phyloP scores from a whole-genome alignment of 1,140 invertebrate genomes.

The Papilio glaucus region DNA sequence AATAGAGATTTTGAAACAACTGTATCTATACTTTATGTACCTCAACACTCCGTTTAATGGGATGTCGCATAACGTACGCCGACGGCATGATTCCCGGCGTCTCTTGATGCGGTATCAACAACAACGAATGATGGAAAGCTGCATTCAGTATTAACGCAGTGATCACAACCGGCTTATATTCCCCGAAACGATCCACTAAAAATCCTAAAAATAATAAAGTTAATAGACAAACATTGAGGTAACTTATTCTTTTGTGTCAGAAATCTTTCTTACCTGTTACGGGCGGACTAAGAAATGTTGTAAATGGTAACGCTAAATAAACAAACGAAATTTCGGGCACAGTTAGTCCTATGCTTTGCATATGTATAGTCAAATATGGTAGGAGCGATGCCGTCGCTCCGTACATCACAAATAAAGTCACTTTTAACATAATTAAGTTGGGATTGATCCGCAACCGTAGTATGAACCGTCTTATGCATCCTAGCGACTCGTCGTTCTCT shows the following conservation, averaged over 20 bases:
- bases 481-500: constrained; percentile 60
- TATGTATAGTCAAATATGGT: constrained; percentile 93
- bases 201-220: constrained; percentile 84
- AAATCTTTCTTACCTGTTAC: constrained; percentile 86
- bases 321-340: constrained; percentile 93
- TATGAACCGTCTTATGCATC: constrained; percentile 61
- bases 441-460: constrained; percentile 85
- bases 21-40: constrained; percentile 67
- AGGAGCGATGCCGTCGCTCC: constrained; percentile 91
- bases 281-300: constrained; percentile 91
- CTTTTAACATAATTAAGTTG: constrained; percentile 90
- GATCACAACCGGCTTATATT: constrained; percentile 91
- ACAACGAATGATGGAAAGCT: constrained; percentile 88
- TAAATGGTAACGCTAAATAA: constrained; percentile 92
- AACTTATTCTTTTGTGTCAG: constrained; percentile 19
- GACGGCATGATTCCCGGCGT: constrained; percentile 88
- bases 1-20: constrained; percentile 55
- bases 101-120: constrained; percentile 89
- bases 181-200: constrained; percentile 91
- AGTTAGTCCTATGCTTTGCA: constrained; percentile 93
- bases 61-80: constrained; percentile 89
- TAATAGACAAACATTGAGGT: constrained; percentile 31
- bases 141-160: constrained; percentile 89
- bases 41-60: constrained; percentile 87
- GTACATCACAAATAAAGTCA: constrained; percentile 91